A percentile compares a stretch with the other conserved stretches of the same genome.
Conservation (phyloP, 53 echinoderm and acorn worm genomes). For the Echinometra lucunter region DNA sequence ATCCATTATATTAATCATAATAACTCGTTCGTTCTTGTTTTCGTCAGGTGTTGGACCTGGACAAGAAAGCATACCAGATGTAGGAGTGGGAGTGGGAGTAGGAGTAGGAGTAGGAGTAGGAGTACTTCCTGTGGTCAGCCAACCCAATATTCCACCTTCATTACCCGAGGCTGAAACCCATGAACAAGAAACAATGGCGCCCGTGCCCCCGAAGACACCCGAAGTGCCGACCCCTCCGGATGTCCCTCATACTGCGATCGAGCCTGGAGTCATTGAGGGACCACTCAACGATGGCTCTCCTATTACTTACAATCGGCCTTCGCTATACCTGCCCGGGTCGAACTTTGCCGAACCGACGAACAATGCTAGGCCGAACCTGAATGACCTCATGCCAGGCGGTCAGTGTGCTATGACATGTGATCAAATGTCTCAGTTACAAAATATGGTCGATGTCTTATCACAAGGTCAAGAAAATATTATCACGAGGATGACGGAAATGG, state of each 20-base stretch:
- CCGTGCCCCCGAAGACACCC: conserved; percentile 1
- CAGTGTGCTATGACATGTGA: conserved; percentile 80
- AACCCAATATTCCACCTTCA: not conserved
- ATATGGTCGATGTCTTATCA: conserved; percentile 74
- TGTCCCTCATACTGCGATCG: not conserved
- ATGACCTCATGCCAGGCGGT: conserved; percentile 7
- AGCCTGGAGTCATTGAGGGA: conserved; percentile 29
- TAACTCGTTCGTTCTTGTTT: not conserved
- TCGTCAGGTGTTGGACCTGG: not conserved
- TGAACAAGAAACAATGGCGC: conserved; percentile 12
- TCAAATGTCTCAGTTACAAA: conserved; percentile 69
- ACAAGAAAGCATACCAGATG: conserved; percentile 34
- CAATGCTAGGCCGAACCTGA: conserved; percentile 31
- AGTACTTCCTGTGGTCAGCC: not conserved
- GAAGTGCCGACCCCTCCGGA: not conserved
- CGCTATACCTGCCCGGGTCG: conserved; percentile 2
- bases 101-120: not conserved
- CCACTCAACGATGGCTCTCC: conserved; percentile 53
- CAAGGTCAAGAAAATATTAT: conserved; percentile 71
- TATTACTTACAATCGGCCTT: not conserved
- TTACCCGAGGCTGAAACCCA: conserved; percentile 23
- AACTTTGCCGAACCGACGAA: conserved; percentile 68
- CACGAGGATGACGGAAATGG: conserved; percentile 60
- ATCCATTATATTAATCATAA: not conserved
- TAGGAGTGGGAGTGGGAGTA: not conserved